phyloP scores from a whole-genome alignment of 2,888 invertebrate genomes.

The Nineta flava region DNA sequence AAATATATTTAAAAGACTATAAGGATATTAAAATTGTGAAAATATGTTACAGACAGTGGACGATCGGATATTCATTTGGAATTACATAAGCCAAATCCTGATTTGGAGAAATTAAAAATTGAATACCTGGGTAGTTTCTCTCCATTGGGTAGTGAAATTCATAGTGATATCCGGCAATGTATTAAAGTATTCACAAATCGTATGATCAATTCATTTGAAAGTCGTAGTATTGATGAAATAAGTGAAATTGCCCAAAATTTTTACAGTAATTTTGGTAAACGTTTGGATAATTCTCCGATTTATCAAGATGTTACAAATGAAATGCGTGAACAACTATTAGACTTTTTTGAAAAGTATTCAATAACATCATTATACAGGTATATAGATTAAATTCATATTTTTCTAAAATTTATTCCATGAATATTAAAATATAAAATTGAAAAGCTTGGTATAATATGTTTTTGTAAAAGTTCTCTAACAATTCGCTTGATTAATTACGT shows the following conservation, averaged over 20 bases:
- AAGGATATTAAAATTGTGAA: no score
- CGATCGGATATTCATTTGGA: slow-evolving; percentile 15
- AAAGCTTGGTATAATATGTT: background rate
- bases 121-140: slow-evolving; percentile 29
- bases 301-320: slow-evolving; percentile 52
- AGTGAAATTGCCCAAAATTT: slow-evolving; percentile 84
- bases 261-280: slow-evolving; percentile 64
- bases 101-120: slow-evolving; percentile 30
- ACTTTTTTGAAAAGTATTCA: slow-evolving; percentile 86
- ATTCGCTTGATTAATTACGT: no score
- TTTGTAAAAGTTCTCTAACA: no score
- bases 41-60: background rate
- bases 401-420: no score
- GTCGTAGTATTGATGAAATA: slow-evolving; percentile 61
- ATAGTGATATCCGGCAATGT: slow-evolving; percentile 49
- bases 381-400: slow-evolving; percentile 17
- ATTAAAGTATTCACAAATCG: slow-evolving; percentile 49
- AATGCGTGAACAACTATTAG: slow-evolving; percentile 66
- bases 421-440: no score
- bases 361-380: slow-evolving; percentile 81
- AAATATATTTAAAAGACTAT: background rate
- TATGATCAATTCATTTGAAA: slow-evolving; percentile 40
- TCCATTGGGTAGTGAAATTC: slow-evolving; percentile 22
- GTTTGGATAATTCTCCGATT: slow-evolving; percentile 48
- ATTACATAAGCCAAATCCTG: slow-evolving; percentile 29